phyloP scores from a whole-genome alignment of 2,888 invertebrate genomes.

The Volucella zonaria region DNA sequence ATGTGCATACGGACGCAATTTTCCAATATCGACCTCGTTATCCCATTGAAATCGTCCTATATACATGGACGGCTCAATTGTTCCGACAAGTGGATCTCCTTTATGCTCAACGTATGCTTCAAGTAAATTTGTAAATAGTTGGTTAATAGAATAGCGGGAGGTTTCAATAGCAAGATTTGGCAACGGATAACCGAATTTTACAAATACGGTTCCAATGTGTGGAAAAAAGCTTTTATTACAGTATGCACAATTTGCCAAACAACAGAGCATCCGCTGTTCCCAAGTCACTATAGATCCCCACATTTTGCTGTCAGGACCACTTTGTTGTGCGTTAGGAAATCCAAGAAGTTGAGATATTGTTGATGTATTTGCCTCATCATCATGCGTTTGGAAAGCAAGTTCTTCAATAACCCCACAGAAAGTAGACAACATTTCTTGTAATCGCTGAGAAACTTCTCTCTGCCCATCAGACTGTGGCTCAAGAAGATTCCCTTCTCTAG shows the following conservation, averaged over 20 bases:
- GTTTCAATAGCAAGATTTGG: slow-evolving; percentile 88
- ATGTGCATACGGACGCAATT: slow-evolving; percentile 93
- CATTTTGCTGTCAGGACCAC: slow-evolving; percentile 76
- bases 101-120: slow-evolving; percentile 94
- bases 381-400: slow-evolving; percentile 88
- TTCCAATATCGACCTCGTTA: slow-evolving; percentile 88
- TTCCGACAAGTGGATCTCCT: slow-evolving; percentile 96
- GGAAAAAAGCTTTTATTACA: slow-evolving; percentile 89
- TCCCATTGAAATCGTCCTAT: slow-evolving; percentile 94
- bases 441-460: slow-evolving; percentile 82
- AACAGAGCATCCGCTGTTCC: slow-evolving; percentile 92
- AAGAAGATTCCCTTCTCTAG: slow-evolving; percentile 83
- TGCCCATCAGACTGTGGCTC: slow-evolving; percentile 82
- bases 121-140: slow-evolving; percentile 84
- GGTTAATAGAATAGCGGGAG: slow-evolving; percentile 85
- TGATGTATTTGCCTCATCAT: slow-evolving; percentile 84
- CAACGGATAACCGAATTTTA: slow-evolving; percentile 87
- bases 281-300: slow-evolving; percentile 84
- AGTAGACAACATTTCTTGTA: slow-evolving; percentile 86
- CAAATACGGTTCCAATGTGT: slow-evolving; percentile 87
- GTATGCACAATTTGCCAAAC: slow-evolving; percentile 94
- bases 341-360: slow-evolving; percentile 87
- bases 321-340: slow-evolving; percentile 83
- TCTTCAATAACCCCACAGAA: slow-evolving; percentile 88
- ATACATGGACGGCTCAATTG: slow-evolving; percentile 98